Base-by-base conservation (phyloP, 2,113 vertebrate species). In the Channa argus region DNA sequence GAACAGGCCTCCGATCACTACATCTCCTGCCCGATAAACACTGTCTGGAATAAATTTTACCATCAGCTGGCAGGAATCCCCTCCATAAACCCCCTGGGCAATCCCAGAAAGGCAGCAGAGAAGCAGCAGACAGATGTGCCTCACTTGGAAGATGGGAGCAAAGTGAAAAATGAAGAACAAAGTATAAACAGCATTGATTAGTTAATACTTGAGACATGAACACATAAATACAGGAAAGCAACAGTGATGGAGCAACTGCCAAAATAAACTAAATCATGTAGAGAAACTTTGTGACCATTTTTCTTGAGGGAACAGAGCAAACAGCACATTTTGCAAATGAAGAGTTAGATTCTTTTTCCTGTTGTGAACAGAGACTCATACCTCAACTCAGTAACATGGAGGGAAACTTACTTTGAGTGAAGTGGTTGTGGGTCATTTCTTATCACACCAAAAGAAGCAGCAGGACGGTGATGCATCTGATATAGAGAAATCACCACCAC, bases 1-100 rank as follows among this genome's bases (percentile, higher is more conserved):
- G 78, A 92, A 90, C 7, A 93, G 76, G 14, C 83, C 84, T 39
- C 86, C 86, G 36, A 91, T 87, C 37, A 83, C 74, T 68, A 88
- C 73, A 67, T 91, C 78, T 47, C 84, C 85, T 12, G 79, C 72
- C 50, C 70, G 89, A 71, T 88, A 89, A 56, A 92, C 53, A 60
- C 53, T 82, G 54, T 78, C 83, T 52, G 87, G 81, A 39, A 85
- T 49, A 47, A 80, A 80, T 15, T 80, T 87, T 39, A 78, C 67
- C 63, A 88, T 82, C 43, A 86, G 52, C 51, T 56, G 47, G 58
- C 90, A 90, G 53, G 64, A 10, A 8, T 75, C 59, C 15, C 46
- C 11, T 51, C 62, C 37, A 63, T 75, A 63, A 59, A 56, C 24
- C 10, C 54, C 55, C 43, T 55, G 44, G 41, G 64, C 69, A 9